Base-by-base conservation (phyloP, 2,888 invertebrate species). In the Pantelozetes paolii region DNA sequence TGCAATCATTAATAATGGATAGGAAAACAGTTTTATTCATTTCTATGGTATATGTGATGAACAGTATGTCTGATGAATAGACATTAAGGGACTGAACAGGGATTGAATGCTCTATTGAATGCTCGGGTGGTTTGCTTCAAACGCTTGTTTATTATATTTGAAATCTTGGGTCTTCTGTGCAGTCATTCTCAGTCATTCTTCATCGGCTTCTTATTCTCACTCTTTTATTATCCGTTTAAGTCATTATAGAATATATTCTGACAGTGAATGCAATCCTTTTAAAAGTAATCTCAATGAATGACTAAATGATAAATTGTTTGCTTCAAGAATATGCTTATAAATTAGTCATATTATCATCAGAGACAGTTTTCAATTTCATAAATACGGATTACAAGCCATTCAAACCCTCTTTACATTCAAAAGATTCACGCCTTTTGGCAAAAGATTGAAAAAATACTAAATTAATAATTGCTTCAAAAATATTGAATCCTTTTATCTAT, bases 271-370 rank as follows among this genome's bases (percentile, higher is more conserved):
- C 67, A 67, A 67, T 67, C 40, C 8, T 40, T 67, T 67, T 42
- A n/a, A 20, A 36, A 11, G 23, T 67, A 67, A 67, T 67, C 67
- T 67, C 67, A 67, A 13, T 67, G n/a, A 64, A 20, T 57, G 57
- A 57, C 20, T 64, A 1, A 67, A 40, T 67, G 67, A 67, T 67
- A 67, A 67, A 67, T 42, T 40, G 13, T 20, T 23, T 15, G 26
- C 64, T 36, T 40, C 11, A 40, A 64, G 30, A 36, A 67, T 36
- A 67, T 67, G 36, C 67, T 62, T 40, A 67, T 67, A 67, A 67
- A 67, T 67, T 67, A 67, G 67, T 67, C 67, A 67, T 67, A 8
- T 36, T 36, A 36, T 36, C n/a, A 67, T 67, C 40, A 67, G 67
- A 40, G 67, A 67, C 11, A 20, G 6, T 23, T 36, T 40, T 1